Conservation (phyloP, 2,888 invertebrate genomes). For the Chalcosyrphus nemorum region DNA sequence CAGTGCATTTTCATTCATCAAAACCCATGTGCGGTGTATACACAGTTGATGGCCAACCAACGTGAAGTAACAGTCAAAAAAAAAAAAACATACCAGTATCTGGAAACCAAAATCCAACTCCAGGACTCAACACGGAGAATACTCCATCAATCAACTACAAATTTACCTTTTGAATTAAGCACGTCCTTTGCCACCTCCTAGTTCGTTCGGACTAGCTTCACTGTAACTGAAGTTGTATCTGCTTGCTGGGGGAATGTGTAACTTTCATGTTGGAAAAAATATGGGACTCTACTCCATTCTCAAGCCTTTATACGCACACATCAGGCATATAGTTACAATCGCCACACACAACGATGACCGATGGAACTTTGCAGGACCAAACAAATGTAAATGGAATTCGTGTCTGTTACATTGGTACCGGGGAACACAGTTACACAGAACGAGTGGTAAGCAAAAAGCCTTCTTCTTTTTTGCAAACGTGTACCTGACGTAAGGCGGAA, state of each 20-base stretch:
- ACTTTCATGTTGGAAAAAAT: slow-evolving; percentile 17
- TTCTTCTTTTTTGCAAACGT: slow-evolving; percentile 32
- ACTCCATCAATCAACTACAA: slow-evolving; percentile 69
- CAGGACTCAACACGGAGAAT: slow-evolving; percentile 56
- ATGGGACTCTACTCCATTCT: slow-evolving; percentile 35
- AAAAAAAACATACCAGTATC: slow-evolving; percentile 7
- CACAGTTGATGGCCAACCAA: slow-evolving; percentile 42
- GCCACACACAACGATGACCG: slow-evolving; percentile 63
- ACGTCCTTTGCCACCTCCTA: slow-evolving; percentile 43
- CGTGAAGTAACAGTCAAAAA: not conserved
- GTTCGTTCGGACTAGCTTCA: not conserved
- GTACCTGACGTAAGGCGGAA: slow-evolving; percentile 39
- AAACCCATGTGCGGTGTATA: slow-evolving; percentile 10
- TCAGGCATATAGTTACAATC: slow-evolving; percentile 46
- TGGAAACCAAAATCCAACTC: slow-evolving; percentile 49
- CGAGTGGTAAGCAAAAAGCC: slow-evolving; percentile 36
- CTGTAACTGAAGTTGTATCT: slow-evolving; percentile 60
- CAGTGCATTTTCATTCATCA: slow-evolving; percentile 62
- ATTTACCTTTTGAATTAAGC: slow-evolving; percentile 68
- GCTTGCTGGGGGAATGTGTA: slow-evolving; percentile 54
- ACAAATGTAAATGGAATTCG: slow-evolving; percentile 70
- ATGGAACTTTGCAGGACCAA: slow-evolving; percentile 66
- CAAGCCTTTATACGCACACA: slow-evolving; percentile 44
- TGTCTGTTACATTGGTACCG: slow-evolving; percentile 48
- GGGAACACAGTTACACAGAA: slow-evolving; percentile 9